phyloP scores from a whole-genome alignment of 35 echinoderm and acorn worm species.

The Heliocidaris erythrogramma region DNA sequence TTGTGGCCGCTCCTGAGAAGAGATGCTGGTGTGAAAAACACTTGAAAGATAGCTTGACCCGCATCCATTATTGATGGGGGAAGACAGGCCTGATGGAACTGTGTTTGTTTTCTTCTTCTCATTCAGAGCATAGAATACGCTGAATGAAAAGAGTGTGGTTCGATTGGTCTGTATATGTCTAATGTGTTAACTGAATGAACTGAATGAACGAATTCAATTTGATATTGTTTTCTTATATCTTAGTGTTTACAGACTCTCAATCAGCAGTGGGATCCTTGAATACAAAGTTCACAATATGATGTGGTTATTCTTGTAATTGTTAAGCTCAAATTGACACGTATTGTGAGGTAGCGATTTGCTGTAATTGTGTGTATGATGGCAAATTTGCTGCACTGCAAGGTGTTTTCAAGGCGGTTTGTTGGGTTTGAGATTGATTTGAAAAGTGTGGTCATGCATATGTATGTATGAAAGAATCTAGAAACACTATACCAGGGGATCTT shows the following conservation, averaged over 20 bases:
- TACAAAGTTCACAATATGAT: background rate
- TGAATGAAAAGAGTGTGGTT: background rate
- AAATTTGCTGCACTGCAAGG: no score
- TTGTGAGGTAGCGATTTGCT: background rate
- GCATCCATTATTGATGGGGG: background rate
- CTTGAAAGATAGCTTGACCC: conserved; percentile 8
- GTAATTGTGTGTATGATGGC: background rate
- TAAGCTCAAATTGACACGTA: background rate
- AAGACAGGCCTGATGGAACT: background rate
- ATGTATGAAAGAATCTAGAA: no score
- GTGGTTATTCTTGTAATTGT: background rate
- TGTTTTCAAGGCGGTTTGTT: background rate
- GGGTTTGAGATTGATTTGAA: background rate
- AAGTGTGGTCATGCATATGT: no score
- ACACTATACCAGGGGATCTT: background rate
- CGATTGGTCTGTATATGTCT: no score
- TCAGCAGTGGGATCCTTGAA: background rate
- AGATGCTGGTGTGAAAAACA: background rate
- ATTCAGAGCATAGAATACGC: background rate
- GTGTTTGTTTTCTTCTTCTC: background rate
- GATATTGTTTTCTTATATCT: no score
- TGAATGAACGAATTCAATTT: background rate
- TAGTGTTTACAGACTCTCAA: no score
- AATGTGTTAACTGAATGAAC: background rate
- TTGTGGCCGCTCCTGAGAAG: background rate